Evolutionary conservation across 2,113 vertebrate genomes (phyloP).

Genomic region (Coptodon bakossiorum): DNA sequence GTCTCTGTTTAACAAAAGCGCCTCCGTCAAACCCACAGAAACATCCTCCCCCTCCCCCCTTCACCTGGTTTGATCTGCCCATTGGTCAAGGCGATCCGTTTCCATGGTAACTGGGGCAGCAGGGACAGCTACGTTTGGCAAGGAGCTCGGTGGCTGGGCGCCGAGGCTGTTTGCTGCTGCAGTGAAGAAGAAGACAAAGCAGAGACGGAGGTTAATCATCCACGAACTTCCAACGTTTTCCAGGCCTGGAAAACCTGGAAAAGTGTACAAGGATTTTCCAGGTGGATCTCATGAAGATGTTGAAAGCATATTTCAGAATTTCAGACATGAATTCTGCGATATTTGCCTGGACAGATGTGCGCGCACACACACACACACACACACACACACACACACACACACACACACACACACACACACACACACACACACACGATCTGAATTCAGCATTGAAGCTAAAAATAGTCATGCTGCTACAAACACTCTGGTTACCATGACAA

Average conservation of each 20-base stretch:
- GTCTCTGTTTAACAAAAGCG: neutral
- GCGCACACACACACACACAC: neutral
- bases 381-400: neutral
- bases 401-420: neutral
- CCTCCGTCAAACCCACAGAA: neutral
- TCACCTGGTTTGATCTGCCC: conserved; percentile 73
- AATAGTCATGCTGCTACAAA: conserved; percentile 14
- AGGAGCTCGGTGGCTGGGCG: neutral
- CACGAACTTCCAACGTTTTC: neutral
- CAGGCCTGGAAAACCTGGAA: neutral
- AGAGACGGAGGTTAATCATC: neutral
- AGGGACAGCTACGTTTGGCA: neutral
- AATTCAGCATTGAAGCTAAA: neutral
- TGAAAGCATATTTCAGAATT: neutral
- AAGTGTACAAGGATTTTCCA: neutral
- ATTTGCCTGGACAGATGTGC: neutral
- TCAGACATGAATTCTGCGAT: neutral
- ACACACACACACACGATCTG: neutral
- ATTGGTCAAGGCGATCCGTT: conserved; percentile 32
- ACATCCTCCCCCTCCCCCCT: neutral
- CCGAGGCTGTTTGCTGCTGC: conserved; percentile 56
- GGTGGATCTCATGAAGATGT: neutral
- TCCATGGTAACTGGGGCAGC: conserved; percentile 36
- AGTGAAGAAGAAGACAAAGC: neutral
- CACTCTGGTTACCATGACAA: conserved; percentile 54